Conservation (phyloP, 2,797 vertebrate genomes). For the Sebastes paucispinis region DNA sequence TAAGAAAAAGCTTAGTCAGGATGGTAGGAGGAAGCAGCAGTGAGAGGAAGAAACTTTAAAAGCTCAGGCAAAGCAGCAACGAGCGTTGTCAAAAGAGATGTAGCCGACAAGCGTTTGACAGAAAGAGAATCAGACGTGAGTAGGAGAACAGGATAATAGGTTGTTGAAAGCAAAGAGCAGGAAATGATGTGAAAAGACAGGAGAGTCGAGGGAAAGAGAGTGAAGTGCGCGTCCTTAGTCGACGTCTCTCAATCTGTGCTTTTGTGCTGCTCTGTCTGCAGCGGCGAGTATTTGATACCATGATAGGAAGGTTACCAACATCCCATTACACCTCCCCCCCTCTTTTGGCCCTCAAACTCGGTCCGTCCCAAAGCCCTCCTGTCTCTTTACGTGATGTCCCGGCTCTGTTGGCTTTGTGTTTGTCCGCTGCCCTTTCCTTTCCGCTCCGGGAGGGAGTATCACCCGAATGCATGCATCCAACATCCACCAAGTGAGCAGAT, state of each 20-base stretch:
- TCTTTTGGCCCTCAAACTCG: slow-evolving; percentile 5
- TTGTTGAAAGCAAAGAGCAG: background rate
- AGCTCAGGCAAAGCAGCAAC: background rate
- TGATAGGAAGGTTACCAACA: slow-evolving; percentile 47
- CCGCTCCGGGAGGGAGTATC: slow-evolving; percentile 56
- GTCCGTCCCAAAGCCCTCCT: slow-evolving; percentile 23
- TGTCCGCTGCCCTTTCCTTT: slow-evolving; percentile 52
- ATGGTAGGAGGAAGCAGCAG: background rate
- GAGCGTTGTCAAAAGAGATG: background rate
- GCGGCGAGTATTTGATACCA: slow-evolving; percentile 52
- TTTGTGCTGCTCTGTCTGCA: slow-evolving; percentile 53
- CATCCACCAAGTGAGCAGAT: background rate
- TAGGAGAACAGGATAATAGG: background rate
- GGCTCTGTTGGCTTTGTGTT: slow-evolving; percentile 37
- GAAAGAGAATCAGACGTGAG: slow-evolving; percentile 6
- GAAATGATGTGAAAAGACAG: background rate
- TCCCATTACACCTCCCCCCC: background rate
- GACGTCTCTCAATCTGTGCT: slow-evolving; percentile 51
- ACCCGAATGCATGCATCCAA: slow-evolving; percentile 13
- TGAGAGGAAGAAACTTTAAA: background rate
- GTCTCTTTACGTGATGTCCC: slow-evolving; percentile 28
- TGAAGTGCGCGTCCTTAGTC: slow-evolving; percentile 9
- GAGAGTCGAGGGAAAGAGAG: background rate
- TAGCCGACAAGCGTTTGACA: background rate
- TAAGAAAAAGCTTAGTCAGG: background rate